These are phyloP conservation scores for Maccullochella peelii DNA, from an alignment of 2,113 vertebrate species.

Conservation along the genomic window DNA sequence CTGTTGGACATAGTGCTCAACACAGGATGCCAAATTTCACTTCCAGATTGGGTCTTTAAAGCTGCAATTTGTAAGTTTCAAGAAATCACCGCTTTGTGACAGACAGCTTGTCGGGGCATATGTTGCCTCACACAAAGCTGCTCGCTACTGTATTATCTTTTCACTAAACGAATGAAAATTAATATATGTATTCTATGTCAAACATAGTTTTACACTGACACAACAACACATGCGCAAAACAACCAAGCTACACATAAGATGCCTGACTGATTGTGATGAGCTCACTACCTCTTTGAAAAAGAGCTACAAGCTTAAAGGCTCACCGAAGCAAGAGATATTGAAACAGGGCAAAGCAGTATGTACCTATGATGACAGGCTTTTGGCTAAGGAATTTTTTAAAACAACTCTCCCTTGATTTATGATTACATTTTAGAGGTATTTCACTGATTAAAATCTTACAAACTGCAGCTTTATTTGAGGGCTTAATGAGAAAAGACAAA, in stretches of 20 bases:
- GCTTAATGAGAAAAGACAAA: conserved; percentile 74
- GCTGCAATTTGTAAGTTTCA: conserved; percentile 83
- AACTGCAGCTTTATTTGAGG: conserved; percentile 81
- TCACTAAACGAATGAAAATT: conserved; percentile 63
- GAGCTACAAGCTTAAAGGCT: conserved; percentile 63
- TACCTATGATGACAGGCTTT: conserved; percentile 52
- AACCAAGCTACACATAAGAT: conserved; percentile 66
- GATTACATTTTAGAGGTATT: conserved; percentile 71
- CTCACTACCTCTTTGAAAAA: conserved; percentile 39
- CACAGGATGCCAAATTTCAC: conserved; percentile 60
- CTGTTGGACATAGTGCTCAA: conserved; percentile 59
- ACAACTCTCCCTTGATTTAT: conserved; percentile 57
- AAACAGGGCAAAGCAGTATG: conserved; percentile 52
- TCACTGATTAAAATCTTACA: conserved; percentile 76
- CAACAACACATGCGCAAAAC: conserved; percentile 67
- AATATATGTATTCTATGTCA: conserved; percentile 64
- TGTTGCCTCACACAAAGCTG: conserved; percentile 60
- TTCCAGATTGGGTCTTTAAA: conserved; percentile 83
- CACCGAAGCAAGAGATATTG: conserved; percentile 46
- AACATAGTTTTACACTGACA: conserved; percentile 72
- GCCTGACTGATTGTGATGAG: conserved; percentile 58
- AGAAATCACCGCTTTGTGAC: conserved; percentile 72
- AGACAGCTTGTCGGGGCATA: conserved; percentile 72
- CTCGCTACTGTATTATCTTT: conserved; percentile 60
- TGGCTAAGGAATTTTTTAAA: conserved; percentile 50